Percentiles rank a stretch among this genome's conserved stretches.
phyloP scores from a whole-genome alignment of 2,797 vertebrate species.

The Crenuchus spilurus region DNA sequence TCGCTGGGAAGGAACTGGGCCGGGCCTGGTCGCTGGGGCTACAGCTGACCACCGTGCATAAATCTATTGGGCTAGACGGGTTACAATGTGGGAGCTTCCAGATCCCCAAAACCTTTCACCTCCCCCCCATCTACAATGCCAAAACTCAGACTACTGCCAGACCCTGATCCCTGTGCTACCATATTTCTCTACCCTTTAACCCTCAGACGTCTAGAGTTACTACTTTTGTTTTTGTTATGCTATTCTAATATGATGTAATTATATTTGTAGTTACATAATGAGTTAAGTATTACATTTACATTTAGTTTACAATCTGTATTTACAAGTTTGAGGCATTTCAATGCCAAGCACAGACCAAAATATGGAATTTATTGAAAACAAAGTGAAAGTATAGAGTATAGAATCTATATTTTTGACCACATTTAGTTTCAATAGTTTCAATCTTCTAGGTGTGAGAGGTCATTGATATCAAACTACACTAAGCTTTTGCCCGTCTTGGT shows the following conservation, averaged over 20 bases:
- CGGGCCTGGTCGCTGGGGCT: slow-evolving; percentile 47
- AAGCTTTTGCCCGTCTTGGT: too few species aligned
- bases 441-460: too few species aligned
- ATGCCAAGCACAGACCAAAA: background rate
- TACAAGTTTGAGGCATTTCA: background rate
- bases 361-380: too few species aligned
- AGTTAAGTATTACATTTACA: background rate
- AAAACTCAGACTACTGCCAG: slow-evolving; percentile 9
- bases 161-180: slow-evolving; percentile 6
- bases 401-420: too few species aligned
- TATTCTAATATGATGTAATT: background rate
- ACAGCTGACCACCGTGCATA: slow-evolving; percentile 82
- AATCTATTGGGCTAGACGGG: slow-evolving; percentile 67
- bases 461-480: too few species aligned
- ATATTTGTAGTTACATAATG: background rate
- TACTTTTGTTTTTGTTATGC: background rate
- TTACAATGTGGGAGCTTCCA: slow-evolving; percentile 48
- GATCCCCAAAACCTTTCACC: slow-evolving; percentile 19
- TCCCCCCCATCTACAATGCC: slow-evolving; percentile 2
- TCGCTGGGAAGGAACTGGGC: slow-evolving; percentile 46
- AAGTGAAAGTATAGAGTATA: too few species aligned
- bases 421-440: too few species aligned
- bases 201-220: background rate
- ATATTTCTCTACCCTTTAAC: background rate
- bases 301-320: background rate